phyloP scores from a whole-genome alignment of 2,113 vertebrate species.

The Ramphastos sulfuratus region DNA sequence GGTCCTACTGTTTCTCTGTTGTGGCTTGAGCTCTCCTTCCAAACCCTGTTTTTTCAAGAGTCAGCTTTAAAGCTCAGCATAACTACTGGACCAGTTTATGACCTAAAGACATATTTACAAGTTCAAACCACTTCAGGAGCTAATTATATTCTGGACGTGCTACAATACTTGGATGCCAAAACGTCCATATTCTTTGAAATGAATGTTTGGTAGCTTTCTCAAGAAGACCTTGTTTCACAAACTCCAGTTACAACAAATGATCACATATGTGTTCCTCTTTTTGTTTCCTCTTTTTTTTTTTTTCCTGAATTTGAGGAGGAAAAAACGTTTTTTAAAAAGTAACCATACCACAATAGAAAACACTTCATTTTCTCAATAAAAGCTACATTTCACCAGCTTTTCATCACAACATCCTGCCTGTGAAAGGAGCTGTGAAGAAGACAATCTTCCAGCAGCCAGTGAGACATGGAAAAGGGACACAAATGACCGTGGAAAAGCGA shows the following conservation, averaged over 20 bases:
- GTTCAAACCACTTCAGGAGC: constrained; percentile 45
- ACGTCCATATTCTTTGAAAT: constrained; percentile 74
- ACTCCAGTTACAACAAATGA: constrained; percentile 77
- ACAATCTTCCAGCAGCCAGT: background rate
- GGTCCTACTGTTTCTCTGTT: background rate
- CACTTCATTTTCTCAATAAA: constrained; percentile 78
- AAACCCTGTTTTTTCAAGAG: constrained; percentile 33
- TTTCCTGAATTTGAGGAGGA: constrained; percentile 67
- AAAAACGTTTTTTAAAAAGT: background rate
- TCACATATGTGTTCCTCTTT: constrained; percentile 72
- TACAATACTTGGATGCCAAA: constrained; percentile 47
- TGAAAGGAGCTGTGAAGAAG: background rate
- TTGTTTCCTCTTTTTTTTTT: constrained; percentile 77
- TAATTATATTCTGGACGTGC: constrained; percentile 63
- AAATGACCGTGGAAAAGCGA: background rate
- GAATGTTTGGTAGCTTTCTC: constrained; percentile 68
- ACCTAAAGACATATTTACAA: constrained; percentile 65
- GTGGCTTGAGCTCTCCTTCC: constrained; percentile 22
- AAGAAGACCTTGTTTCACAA: constrained; percentile 73
- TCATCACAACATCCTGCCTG: constrained; percentile 33
- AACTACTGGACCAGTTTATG: constrained; percentile 41
- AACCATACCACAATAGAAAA: constrained; percentile 69
- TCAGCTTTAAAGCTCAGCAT: background rate
- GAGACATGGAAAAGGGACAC: background rate
- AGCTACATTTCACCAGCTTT: constrained; percentile 58